Evolutionary conservation across 2,888 invertebrate species (phyloP), one percentile per base, ranked within the genome.

Genomic region (Acleris emargana): DNA sequence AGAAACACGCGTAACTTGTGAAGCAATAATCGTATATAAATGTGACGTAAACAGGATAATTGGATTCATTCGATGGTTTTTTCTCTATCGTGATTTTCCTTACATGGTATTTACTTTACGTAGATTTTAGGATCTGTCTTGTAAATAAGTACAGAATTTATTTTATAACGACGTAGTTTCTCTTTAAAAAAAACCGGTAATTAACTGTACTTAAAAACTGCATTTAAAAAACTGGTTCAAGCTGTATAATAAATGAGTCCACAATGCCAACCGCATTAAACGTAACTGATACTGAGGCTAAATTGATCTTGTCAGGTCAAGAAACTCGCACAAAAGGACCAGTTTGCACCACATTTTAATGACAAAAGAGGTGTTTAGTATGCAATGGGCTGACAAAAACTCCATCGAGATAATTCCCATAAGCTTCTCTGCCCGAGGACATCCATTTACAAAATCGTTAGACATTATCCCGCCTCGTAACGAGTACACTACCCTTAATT

Each of bases 371-470:
- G 22, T 59, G 57, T 61, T 66, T 52, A 51, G 57, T 57, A 62
- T 61, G 50, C 58, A 58, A 49, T 11, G 18, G 54, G 45, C 62
- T 69, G 67, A 59, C 47, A 55, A 71, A 67, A 73, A 70, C 68
- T 69, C 67, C 64, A 74, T 75, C 60, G 45, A 17, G 47, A 69
- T 68, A 68, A 72, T 70, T 69, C 72, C 71, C 69, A 63, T 71
- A 74, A 71, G 69, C 72, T 66, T 54, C 53, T 69, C 60, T 42
- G 68, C 72, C 73, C 71, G 72, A 76, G 75, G 73, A 80, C 77
- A 78, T 67, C 78, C 81, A 84, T 87, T 81, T 76, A 81, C 83
- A 79, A 80, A 84, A 88, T 88, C 84, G 83, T 83, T 80, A 83
- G 84, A 82, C 80, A 86, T 86, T 83, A 88, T 81, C 78, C 78